Evolutionary conservation across 2,113 vertebrate genomes (phyloP), one percentile per base, ranked within the genome.

Genomic region (Scomber scombrus): DNA sequence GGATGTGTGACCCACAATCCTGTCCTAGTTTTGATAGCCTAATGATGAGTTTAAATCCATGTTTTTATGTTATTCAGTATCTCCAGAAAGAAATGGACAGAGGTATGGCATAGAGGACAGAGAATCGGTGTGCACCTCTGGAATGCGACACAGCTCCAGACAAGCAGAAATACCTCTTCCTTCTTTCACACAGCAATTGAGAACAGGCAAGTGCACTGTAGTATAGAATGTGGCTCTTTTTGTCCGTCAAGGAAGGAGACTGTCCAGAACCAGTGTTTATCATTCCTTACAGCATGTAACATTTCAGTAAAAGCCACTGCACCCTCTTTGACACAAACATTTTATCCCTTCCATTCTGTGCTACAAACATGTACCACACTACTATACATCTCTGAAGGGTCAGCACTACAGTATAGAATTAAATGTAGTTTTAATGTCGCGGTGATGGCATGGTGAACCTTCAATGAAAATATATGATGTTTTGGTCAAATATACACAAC

Each of bases 21-120:
- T 46, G 11, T 26, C 6, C 13, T 31, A 45, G 6, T 21, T 26
- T 16, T 19, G 12, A 5, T 19, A 16, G 21, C 4, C 2, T 50
- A 16, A 57, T 56, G 0, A 29, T 19, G 8, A 34, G 34, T 40
- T 40, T 6, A 54, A 4, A 23, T 34, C 2, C 45, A 5, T 77
- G n/a, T 70, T 66, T 86, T 75, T 71, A 14, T 85, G 2, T 15
- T 64, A 85, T 40, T 7, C 87, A 98, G 97, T 97, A 47, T 97
- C 96, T 76, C 97, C 96, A 43, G 96, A 96, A 73, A 93, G 96
- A 71, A 91, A 87, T 68, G 92, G 68, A 62, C 90, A 78, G 15
- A 86, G 90, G 26, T 90, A 83, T 58, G 88, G 87, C 21, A 64
- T 78, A 19, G 83, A 93, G n/a, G 86, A 85, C 69, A 86, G 87